Evolutionary conservation across 2,113 vertebrate genomes (phyloP), one percentile per base, ranked within the genome.

Genomic region (Pampusana beccarii): DNA sequence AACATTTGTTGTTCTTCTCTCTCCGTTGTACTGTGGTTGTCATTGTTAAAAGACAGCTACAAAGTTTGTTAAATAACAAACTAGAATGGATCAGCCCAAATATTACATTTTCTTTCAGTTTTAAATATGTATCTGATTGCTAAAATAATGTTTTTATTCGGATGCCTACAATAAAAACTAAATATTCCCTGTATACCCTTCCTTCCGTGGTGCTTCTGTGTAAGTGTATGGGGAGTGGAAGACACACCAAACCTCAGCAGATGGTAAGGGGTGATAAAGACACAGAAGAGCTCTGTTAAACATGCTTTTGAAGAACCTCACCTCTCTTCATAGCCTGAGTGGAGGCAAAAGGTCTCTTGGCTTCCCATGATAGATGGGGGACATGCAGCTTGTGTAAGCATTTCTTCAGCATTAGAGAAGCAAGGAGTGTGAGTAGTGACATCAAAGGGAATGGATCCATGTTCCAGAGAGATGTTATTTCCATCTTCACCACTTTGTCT

Each of bases 61-160:
- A 75, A 67, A 73, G 65, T 33, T 79, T 4, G 9, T 93, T 90
- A 91, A 80, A 77, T 29, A 67, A 46, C 2, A 21, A 82, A 34
- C 13, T n/a, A 23, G 71, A 93, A 61, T 61, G 14, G 7, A 29
- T 57, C 2, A 1, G 13, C 9, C 9, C 4, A 38, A 88, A 94
- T 42, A 60, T 90, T 42, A 19, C 5, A 29, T 53, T 93, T 97
- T 90, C 38, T 85, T 61, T 90, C 79, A 5, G 5, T 77, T 92
- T 91, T 86, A 87, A 95, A 89, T 90, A 25, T 48, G 66, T 19
- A 28, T 65, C 62, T 91, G 96, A 88, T 94, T 95, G 77, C 40
- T 28, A 93, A 88, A 80, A 31, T 80, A 66, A 36, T 81, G 44
- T 93, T 80, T 36, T 13, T 6, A 85, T 75, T 54, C 25, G 40